Evolutionary conservation across 2,797 vertebrate genomes (phyloP), one percentile per base, ranked within the genome.

Genomic region (Sebastes hubbsi): DNA sequence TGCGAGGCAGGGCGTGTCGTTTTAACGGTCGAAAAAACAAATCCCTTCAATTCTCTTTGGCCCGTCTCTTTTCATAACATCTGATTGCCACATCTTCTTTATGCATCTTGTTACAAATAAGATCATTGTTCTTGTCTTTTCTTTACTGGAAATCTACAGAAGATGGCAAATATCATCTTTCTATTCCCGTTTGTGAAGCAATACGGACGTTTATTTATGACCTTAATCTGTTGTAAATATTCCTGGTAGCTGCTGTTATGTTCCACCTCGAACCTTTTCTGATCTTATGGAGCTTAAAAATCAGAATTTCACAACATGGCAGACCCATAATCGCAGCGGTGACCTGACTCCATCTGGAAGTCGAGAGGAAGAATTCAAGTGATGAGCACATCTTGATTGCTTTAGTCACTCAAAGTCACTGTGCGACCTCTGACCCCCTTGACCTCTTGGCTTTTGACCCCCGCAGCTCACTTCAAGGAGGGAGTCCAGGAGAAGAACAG

Each of bases 401-500:
- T 81, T 84, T 86, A 77, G 80, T 74, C 30, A 4, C 32, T 82
- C n/a, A 67, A 67, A 76, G 34, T 70, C 34, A 14, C 46, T 63
- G 38, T 49, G 11, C 8, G 20, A 68, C 76, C 81, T 54, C 60
- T 91, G 68, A 92, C 72, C 65, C 72, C 65, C 18, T n/a, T 84
- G 70, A 81, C 75, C 55, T 87, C 54, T 46, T 89, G 79, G 67
- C 72, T 52, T 87, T 24, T 87, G 80, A 78, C 75, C 81, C 54
- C 42, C 42, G 20, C 63, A 96, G 95, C 46, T 82, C 92, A 91
- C 14, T 22, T 86, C 20, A 96, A 88, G 70, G 94, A 88, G 10
- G 92, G 64, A 52, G 62, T 93, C 36, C 65, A 92, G 25, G 91
- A 92, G 79, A 95, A 88, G 88, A 96, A 96, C 91, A 91, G 85